Conservation (phyloP, 35 echinoderm and acorn worm genomes). For the Heliocidaris tuberculata region DNA sequence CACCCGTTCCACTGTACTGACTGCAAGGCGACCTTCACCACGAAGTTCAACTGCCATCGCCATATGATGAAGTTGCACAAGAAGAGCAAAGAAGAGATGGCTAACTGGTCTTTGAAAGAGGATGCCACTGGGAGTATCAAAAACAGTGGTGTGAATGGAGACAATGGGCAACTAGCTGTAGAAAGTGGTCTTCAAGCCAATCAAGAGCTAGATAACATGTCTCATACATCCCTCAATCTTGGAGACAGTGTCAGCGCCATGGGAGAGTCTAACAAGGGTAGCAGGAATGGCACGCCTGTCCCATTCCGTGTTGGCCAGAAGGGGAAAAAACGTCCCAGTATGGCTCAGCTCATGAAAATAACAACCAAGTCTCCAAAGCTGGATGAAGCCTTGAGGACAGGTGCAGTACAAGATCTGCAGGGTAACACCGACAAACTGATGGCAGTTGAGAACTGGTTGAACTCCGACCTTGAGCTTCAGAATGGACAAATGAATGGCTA, state of each 20-base stretch:
- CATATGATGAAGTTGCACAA: slow-evolving; percentile 97
- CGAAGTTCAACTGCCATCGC: slow-evolving; percentile 98
- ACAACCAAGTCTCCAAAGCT: slow-evolving; percentile 34
- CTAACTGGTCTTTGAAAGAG: slow-evolving; percentile 52
- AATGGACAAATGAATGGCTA: slow-evolving; percentile 36
- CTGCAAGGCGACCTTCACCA: slow-evolving; percentile 87
- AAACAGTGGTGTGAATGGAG: slow-evolving; percentile 29
- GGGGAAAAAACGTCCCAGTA: neutral
- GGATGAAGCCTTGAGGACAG: slow-evolving; percentile 23
- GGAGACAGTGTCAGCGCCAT: slow-evolving; percentile 43
- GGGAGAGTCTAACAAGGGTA: neutral
- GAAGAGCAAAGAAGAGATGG: slow-evolving; percentile 82
- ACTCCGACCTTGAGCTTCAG: slow-evolving; percentile 47
- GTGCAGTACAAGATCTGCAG: slow-evolving; percentile 29
- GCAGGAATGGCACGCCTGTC: neutral
- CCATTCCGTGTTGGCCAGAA: neutral
- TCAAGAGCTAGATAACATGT: slow-evolving; percentile 37
- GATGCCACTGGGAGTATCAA: slow-evolving; percentile 25
- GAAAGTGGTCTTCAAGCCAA: neutral
- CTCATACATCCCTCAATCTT: neutral
- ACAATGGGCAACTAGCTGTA: no score
- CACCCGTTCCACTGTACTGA: slow-evolving; percentile 91
- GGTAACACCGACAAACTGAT: slow-evolving; percentile 32
- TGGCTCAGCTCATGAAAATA: neutral
- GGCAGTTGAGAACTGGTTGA: slow-evolving; percentile 33